Evolutionary conservation across 2,113 vertebrate genomes (phyloP).

Genomic region (Hippoglossus stenolepis): DNA sequence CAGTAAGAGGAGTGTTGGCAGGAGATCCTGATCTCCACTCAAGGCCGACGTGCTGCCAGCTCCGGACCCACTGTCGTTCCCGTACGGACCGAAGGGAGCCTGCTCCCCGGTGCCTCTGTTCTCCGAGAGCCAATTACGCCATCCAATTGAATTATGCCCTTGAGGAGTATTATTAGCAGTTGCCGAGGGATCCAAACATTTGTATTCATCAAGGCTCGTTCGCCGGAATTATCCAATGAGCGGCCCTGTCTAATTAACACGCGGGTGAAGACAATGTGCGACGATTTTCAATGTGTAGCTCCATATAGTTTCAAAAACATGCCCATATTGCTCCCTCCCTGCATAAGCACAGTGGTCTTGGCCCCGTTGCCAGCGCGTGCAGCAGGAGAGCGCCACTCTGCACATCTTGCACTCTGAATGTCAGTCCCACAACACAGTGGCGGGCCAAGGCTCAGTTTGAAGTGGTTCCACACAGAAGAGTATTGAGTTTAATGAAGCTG

Average conservation of each 20-base stretch:
- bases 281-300: slow-evolving; percentile 37
- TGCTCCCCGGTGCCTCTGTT: slow-evolving; percentile 51
- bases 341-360: not conserved
- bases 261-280: slow-evolving; percentile 30
- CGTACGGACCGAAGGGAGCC: slow-evolving; percentile 44
- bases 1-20: slow-evolving; percentile 59
- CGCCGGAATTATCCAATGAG: slow-evolving; percentile 61
- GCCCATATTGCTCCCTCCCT: not conserved
- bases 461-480: slow-evolving; percentile 17
- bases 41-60: slow-evolving; percentile 58
- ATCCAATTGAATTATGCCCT: slow-evolving; percentile 70
- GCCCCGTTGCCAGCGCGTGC: not conserved
- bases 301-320: not conserved
- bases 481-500: slow-evolving; percentile 49
- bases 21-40: slow-evolving; percentile 32
- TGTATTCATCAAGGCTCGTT: slow-evolving; percentile 69
- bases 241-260: slow-evolving; percentile 55
- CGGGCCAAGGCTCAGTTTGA: slow-evolving; percentile 20
- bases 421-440: slow-evolving; percentile 13
- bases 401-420: slow-evolving; percentile 8
- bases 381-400: not conserved
- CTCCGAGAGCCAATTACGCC: slow-evolving; percentile 69
- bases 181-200: slow-evolving; percentile 68
- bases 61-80: slow-evolving; percentile 52
- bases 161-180: slow-evolving; percentile 71